These are phyloP conservation scores for Lepetodrilus schrolli DNA, from an alignment of 2,888 invertebrate species.

Conservation along the genomic window DNA sequence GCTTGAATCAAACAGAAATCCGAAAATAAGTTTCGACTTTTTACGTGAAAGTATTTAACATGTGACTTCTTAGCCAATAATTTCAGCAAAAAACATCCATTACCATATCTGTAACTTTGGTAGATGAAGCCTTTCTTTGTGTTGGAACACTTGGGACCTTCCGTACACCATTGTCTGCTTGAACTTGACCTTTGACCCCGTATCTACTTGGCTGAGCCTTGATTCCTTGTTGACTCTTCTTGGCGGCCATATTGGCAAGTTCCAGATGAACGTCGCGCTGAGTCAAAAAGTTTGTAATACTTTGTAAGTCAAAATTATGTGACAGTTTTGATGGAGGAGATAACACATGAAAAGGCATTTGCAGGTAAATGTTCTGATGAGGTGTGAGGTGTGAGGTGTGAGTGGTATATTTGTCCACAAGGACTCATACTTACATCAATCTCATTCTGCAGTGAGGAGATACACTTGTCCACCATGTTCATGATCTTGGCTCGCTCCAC, in stretches of 20 bases:
- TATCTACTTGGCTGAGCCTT: slow-evolving; percentile 15
- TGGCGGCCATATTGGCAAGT: slow-evolving; percentile 33
- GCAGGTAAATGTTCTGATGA: no score
- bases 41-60: no score
- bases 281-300: not conserved
- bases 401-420: no score
- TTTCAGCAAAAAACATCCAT: no score
- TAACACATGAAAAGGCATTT: no score
- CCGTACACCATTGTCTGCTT: slow-evolving; percentile 30
- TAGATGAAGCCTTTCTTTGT: not conserved
- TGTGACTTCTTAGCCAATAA: no score
- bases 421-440: slow-evolving; percentile 56
- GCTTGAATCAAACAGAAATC: no score
- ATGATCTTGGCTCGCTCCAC: slow-evolving; percentile 52
- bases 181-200: slow-evolving; percentile 23
- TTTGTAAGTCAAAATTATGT: not conserved
- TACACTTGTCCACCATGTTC: slow-evolving; percentile 61
- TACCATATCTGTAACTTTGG: no score
- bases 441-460: slow-evolving; percentile 55
- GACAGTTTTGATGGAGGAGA: not conserved
- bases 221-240: slow-evolving; percentile 12
- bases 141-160: no score
- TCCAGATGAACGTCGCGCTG: slow-evolving; percentile 37
- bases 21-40: no score
- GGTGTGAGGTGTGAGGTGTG: no score